A percentile compares a stretch with the other conserved stretches of the same genome.
Evolutionary conservation across 92 coral and sea anemone genomes (phyloP).

Genomic region (Hydrozoanthus gracilis): DNA sequence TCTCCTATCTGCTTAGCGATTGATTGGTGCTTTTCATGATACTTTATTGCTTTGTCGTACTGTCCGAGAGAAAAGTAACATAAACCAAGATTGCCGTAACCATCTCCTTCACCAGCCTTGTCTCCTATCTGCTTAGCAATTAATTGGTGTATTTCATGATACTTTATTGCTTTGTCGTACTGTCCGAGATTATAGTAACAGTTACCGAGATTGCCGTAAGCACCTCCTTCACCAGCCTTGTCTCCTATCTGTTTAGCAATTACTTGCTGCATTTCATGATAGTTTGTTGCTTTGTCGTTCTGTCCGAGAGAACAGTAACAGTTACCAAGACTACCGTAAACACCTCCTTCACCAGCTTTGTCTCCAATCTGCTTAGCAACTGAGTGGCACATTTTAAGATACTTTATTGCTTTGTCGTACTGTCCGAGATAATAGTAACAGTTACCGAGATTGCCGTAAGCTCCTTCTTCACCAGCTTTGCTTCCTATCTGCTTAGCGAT

Average conservation of each 20-base stretch:
- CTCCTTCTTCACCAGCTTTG: neutral
- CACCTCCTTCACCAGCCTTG: no score
- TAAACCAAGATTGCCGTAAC: neutral
- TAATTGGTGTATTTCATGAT: neutral
- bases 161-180: neutral
- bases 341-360: neutral
- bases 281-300: neutral
- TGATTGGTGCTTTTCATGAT: neutral
- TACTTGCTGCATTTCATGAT: neutral
- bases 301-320: no score
- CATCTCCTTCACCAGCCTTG: neutral
- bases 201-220: no score
- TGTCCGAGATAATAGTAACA: no score
- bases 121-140: conserved; percentile 18
- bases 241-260: conserved; percentile 4
- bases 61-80: neutral
- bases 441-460: neutral
- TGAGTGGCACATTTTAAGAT: neutral
- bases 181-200: no score
- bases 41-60: neutral
- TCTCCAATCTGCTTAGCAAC: no score
- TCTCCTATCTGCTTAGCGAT: neutral
- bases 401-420: no score
- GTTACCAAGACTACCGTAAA: neutral
- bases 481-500: neutral